phyloP scores from a whole-genome alignment of 2,888 invertebrate species.

The Perithous albicinctus region DNA sequence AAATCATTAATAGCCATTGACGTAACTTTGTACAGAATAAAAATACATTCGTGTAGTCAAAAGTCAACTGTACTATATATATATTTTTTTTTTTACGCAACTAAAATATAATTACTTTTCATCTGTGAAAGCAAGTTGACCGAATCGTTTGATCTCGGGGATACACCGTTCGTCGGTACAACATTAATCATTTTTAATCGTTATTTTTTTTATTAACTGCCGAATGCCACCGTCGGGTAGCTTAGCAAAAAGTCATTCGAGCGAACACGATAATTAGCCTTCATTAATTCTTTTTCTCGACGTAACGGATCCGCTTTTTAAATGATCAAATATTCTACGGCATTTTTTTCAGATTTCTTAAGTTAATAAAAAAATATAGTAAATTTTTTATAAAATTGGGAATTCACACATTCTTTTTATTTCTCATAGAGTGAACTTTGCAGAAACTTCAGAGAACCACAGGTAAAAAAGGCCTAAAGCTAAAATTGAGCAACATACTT shows the following conservation, averaged over 20 bases:
- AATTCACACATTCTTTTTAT: too few species aligned
- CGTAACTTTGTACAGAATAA: background rate
- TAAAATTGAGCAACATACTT: too few species aligned
- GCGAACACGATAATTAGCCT: background rate
- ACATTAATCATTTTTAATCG: slow-evolving; percentile 22
- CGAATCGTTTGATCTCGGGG: slow-evolving; percentile 29
- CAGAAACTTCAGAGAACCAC: too few species aligned
- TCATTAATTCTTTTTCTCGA: too few species aligned
- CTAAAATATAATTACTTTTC: slow-evolving; percentile 25
- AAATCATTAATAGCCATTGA: slow-evolving; percentile 15
- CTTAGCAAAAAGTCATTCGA: background rate
- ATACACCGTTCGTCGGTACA: background rate
- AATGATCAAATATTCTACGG: background rate
- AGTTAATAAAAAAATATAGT: background rate
- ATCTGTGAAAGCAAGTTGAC: slow-evolving; percentile 2
- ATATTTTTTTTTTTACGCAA: slow-evolving; percentile 13
- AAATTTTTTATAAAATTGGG: background rate
- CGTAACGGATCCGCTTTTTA: too few species aligned
- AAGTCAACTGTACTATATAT: background rate
- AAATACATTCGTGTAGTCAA: background rate
- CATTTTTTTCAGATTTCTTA: too few species aligned
- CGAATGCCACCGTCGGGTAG: background rate
- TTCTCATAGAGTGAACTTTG: too few species aligned
- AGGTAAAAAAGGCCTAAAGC: too few species aligned
- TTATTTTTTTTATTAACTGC: background rate